Conservation (phyloP, 2,888 invertebrate genomes). For the Terebella lapidaria region DNA sequence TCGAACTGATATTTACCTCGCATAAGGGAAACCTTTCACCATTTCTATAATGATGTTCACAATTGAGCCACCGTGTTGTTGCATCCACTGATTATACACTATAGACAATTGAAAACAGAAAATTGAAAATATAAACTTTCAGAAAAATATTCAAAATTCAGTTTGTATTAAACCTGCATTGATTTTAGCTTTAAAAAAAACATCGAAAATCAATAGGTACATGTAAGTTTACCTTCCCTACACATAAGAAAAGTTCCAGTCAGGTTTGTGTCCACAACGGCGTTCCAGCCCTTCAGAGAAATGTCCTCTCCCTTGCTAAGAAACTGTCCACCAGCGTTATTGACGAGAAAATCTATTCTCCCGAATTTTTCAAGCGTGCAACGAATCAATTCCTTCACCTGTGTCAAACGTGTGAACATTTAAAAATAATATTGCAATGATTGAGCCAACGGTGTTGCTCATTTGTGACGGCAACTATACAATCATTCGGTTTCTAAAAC, state of each 20-base stretch:
- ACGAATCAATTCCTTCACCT: slow-evolving; percentile 47
- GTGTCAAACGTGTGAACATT: too few species aligned
- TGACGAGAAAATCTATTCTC: slow-evolving; percentile 55
- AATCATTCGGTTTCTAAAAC: too few species aligned
- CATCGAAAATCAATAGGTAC: background rate
- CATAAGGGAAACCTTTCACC: slow-evolving; percentile 55
- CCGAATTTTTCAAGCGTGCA: slow-evolving; percentile 51
- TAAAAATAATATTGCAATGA: too few species aligned
- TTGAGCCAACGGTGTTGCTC: too few species aligned
- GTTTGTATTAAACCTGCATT: too few species aligned
- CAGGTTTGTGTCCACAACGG: slow-evolving; percentile 57
- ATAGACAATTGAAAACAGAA: too few species aligned
- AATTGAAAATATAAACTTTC: too few species aligned
- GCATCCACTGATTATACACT: slow-evolving; percentile 56
- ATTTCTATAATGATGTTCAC: slow-evolving; percentile 57
- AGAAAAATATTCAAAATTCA: too few species aligned
- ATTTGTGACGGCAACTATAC: too few species aligned
- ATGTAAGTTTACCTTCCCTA: slow-evolving; percentile 50
- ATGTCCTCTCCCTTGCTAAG: slow-evolving; percentile 50
- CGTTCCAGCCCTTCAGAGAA: slow-evolving; percentile 56
- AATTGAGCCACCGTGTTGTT: slow-evolving; percentile 55
- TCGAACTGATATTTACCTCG: too few species aligned
- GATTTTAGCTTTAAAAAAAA: too few species aligned
- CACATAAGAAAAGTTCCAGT: slow-evolving; percentile 58
- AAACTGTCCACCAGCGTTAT: slow-evolving; percentile 59